Evolutionary conservation across 2,113 vertebrate genomes (phyloP).

Genomic region (Chionodraco myersi): DNA sequence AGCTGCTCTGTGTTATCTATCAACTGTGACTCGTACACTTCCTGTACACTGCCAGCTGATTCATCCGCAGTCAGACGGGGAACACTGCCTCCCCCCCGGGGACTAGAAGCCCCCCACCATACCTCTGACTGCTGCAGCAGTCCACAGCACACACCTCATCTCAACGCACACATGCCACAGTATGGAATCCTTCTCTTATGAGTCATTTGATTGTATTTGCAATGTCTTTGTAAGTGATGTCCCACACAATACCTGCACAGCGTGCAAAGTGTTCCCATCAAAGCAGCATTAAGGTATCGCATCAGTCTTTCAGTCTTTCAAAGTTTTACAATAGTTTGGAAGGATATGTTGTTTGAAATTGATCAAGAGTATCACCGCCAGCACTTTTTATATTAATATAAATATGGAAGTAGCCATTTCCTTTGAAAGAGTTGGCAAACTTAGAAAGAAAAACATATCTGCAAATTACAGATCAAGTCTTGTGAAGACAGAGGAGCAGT

Average conservation of each 20-base stretch:
- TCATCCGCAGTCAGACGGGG: conserved; percentile 71
- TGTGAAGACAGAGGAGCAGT: too few relatives aligned
- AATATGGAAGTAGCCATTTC: too few relatives aligned
- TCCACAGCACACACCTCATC: not conserved
- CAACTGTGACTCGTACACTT: conserved; percentile 76
- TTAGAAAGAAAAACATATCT: too few relatives aligned
- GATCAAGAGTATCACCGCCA: too few relatives aligned
- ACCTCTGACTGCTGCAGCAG: conserved; percentile 13
- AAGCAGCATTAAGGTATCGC: not conserved
- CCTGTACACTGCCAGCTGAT: conserved; percentile 65
- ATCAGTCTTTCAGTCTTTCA: not conserved
- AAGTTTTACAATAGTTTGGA: not conserved
- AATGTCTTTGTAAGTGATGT: not conserved
- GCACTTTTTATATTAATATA: too few relatives aligned
- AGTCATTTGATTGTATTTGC: not conserved
- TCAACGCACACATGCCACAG: not conserved
- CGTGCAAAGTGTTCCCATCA: not conserved
- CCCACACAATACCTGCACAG: not conserved
- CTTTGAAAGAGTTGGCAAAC: too few relatives aligned
- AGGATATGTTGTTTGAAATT: not conserved
- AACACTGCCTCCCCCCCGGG: conserved; percentile 66
- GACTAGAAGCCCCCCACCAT: conserved; percentile 27
- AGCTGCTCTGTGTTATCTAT: conserved; percentile 74
- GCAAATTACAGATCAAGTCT: too few relatives aligned
- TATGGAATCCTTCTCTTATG: conserved; percentile 27